Base-by-base conservation (phyloP, 2,888 invertebrate species). In the Rhaphigaster nebulosa region DNA sequence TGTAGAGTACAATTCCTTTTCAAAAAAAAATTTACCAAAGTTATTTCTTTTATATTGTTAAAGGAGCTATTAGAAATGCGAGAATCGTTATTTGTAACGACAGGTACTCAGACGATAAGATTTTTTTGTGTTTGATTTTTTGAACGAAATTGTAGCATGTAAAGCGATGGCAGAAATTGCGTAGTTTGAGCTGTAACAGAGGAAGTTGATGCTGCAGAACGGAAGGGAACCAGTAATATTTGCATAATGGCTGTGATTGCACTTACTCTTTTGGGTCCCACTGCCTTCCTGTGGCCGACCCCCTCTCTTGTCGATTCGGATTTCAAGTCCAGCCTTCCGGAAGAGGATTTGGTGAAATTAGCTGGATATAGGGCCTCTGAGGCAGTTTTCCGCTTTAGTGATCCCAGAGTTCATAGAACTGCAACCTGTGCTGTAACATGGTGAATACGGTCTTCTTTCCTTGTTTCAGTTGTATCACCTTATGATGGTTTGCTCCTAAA, bases 341-440 rank as follows among this genome's bases (percentile, higher is more conserved):
- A 76, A 76, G 70, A 76, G 34, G 34, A 76, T 76, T 76, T 38
- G 70, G 70, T 76, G 70, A 76, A 76, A 38, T 34, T 76, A 76
- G 65, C 29, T 38, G 34, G 20, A 76, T 76, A 38, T 76, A 76
- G 38, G 34, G 38, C 65, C 38, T 76, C 70, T 34, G 70, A 76
- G 38, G 34, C 38, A 76, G 34, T 38, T 76, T 76, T 76, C 70
- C 70, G 70, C 70, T 76, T 76, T 76, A 76, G 34, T 38, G 34
- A 76, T 76, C 38, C 3, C 34, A 0, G 70, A n/a, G 34, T 34
- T 76, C 70, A 76, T 34, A 23, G 70, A 76, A 38, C 70, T 20
- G 38, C 70, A 70, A 5, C 20, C 70, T 70, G 8, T 34, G 34
- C 18, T 76, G 20, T 76, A 76, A 76, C 70, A 10, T 23, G 34